Base-by-base conservation (phyloP, 2,113 vertebrate genomes). In the Vidua chalybeata region DNA sequence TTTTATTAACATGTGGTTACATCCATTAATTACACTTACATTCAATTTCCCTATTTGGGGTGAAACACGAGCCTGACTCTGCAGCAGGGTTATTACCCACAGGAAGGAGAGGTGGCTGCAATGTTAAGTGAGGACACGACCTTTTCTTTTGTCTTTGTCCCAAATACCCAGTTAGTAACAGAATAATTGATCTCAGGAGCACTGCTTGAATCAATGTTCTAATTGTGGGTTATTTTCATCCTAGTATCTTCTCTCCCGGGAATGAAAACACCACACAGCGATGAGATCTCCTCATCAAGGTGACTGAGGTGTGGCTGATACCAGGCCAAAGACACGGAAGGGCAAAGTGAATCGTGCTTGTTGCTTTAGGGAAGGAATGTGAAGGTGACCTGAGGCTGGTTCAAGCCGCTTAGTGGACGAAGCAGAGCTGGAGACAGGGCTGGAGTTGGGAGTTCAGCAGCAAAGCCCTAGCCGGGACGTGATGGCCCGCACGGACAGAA, bases 141-240 rank as follows among this genome's bases (percentile, higher is more conserved):
- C 13, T 62, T 58, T 74, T 48, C 4, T 75, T 71, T 63, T 0
- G 1, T 35, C 27, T 30, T 73, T 85, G 64, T 48, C 64, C 85
- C 85, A 83, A 77, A 93, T 86, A 76, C 37, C 22, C 20, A 13
- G 41, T 91, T 84, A 55, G 41, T 39, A 45, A n/a, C 1, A 0
- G 33, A 43, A 33, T 11, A 5, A 26, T 68, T 61, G 51, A 21
- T 43, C 83, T 76, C 49, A 15, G 72, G 55, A 80, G 63, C 0
- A 0, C 62, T 52, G 61, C 37, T 48, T 23, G 20, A 77, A 79
- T n/a, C 56, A 15, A 24, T 26, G 62, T 46, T 56, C 75, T 90
- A 83, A 85, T 94, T 85, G 58, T 28, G 28, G 54, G 27, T 73
- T 96, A 95, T 95, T 95, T 94, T 48, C 52, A 77, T 85, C 49